Evolutionary conservation across 2,797 vertebrate genomes (phyloP).

Genomic region (Eurystomus glaucurus): DNA sequence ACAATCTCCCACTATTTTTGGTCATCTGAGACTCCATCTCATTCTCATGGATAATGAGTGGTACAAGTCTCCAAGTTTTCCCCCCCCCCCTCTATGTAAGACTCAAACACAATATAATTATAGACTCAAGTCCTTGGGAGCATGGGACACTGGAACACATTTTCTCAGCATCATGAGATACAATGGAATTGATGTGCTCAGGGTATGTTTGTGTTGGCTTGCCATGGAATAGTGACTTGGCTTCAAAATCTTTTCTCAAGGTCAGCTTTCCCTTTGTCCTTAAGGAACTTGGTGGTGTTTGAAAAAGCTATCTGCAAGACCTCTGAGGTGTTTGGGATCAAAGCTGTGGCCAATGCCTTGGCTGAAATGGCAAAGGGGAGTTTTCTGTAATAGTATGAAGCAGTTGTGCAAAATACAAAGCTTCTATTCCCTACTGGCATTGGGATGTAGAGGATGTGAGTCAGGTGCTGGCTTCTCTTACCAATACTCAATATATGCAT

Average conservation of each 20-base stretch:
- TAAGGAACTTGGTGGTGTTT: not conserved
- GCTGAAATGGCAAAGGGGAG: not conserved
- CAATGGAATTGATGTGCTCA: too few relatives aligned
- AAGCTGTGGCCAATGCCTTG: not conserved
- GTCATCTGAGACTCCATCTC: not conserved
- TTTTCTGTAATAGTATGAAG: not conserved
- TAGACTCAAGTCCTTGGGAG: not conserved
- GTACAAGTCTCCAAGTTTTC: not conserved
- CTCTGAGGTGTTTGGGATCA: not conserved
- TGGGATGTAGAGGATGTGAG: not conserved
- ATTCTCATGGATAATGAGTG: not conserved
- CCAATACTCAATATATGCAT: not conserved
- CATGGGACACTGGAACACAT: accelerated
- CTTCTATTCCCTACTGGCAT: not conserved
- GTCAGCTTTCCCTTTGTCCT: not conserved
- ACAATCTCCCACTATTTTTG: not conserved
- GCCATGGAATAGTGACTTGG: not conserved
- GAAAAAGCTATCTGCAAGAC: not conserved
- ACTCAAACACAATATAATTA: not conserved
- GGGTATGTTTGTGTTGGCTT: not conserved
- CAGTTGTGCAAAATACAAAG: not conserved
- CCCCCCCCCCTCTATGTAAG: not conserved
- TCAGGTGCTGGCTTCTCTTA: not conserved
- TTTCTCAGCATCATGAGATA: not conserved
- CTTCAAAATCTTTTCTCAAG: not conserved